Percentiles rank a stretch among this genome's conserved stretches.
Evolutionary conservation across 2,113 vertebrate genomes (phyloP).

Genomic region (Abramis brama): DNA sequence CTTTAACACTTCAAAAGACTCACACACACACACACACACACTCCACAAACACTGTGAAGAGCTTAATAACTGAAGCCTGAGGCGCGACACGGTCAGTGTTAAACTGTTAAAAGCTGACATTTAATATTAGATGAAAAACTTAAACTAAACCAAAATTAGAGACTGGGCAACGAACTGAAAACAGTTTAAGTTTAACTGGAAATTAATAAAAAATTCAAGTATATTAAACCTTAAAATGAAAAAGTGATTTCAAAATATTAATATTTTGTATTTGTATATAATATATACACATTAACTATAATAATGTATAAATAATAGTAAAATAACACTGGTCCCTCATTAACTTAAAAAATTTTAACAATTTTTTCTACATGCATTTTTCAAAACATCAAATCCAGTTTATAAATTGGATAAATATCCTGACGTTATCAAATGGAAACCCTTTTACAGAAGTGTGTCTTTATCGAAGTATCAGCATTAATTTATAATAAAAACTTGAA

Average conservation of each 20-base stretch:
- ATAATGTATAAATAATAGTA: background rate
- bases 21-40: background rate
- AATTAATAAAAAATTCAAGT: background rate
- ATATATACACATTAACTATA: too few relatives aligned
- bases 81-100: background rate
- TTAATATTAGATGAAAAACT: too few relatives aligned
- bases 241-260: background rate
- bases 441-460: background rate
- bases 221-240: background rate
- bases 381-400: background rate
- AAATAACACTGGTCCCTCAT: background rate
- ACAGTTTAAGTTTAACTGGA: too few relatives aligned
- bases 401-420: background rate
- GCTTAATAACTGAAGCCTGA: background rate
- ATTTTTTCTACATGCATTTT: background rate
- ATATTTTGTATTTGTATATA: too few relatives aligned
- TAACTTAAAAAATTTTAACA: background rate
- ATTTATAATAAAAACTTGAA: background rate
- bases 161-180: too few relatives aligned
- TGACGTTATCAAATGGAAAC: background rate
- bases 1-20: constrained; percentile 41
- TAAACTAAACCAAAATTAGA: too few relatives aligned
- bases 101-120: too few relatives aligned
- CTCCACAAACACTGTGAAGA: constrained; percentile 53
- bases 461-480: background rate